phyloP scores from a whole-genome alignment of 1,140 invertebrate genomes.

The Harlomillsia oculata region DNA sequence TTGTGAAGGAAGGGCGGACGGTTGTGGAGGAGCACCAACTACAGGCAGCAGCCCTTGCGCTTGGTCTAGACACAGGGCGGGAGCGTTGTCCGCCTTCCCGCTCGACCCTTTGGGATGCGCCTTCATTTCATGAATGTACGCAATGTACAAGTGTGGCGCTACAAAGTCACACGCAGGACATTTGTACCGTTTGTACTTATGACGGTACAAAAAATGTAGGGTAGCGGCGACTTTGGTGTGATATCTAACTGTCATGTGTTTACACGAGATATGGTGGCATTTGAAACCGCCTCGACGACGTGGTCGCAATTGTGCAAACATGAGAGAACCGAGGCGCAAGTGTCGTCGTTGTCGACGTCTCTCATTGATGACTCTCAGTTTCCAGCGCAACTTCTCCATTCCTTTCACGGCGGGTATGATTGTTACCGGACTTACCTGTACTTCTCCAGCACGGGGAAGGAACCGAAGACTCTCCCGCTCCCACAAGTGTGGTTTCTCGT shows the following conservation, averaged over 20 bases:
- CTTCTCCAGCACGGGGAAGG: slow-evolving; percentile 22
- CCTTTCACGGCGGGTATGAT: slow-evolving; percentile 23
- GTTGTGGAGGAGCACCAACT: not conserved
- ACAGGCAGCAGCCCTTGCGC: too few relatives aligned
- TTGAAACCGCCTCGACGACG: slow-evolving; percentile 36
- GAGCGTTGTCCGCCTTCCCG: too few relatives aligned
- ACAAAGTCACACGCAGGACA: slow-evolving; percentile 42
- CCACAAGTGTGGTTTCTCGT: not conserved
- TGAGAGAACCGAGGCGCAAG: not conserved
- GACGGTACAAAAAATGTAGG: slow-evolving; percentile 34
- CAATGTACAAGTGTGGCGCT: slow-evolving; percentile 43
- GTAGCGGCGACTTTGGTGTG: slow-evolving; percentile 8
- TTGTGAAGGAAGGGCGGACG: not conserved
- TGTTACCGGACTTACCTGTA: slow-evolving; percentile 11
- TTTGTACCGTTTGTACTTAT: slow-evolving; percentile 36
- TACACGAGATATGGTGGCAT: slow-evolving; percentile 38
- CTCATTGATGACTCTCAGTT: slow-evolving; percentile 6
- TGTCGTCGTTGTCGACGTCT: not conserved
- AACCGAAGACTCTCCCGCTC: slow-evolving; percentile 20
- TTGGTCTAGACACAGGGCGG: too few relatives aligned
- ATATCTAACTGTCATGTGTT: slow-evolving; percentile 20
- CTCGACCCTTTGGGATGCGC: too few relatives aligned
- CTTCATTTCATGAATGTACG: slow-evolving; percentile 39
- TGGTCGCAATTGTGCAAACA: not conserved
- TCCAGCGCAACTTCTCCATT: slow-evolving; percentile 22